These are phyloP conservation scores for Chelon labrosus DNA, from an alignment of 2,797 vertebrate species.

Conservation along the genomic window DNA sequence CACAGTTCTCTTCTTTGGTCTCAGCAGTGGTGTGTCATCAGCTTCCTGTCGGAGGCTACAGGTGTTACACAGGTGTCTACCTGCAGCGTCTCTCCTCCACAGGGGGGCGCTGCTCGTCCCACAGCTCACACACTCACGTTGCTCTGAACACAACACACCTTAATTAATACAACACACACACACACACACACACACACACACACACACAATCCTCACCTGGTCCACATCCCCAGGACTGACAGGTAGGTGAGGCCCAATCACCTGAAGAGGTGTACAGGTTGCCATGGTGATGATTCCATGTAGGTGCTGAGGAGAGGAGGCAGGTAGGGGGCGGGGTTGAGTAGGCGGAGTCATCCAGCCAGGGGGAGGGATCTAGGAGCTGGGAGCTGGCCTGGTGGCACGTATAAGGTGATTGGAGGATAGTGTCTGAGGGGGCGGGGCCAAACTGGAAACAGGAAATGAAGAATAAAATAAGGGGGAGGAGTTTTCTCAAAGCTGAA, in stretches of 20 bases:
- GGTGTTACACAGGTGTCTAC: conserved; percentile 52
- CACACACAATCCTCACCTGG: conserved; percentile 64
- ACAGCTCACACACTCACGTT: conserved; percentile 48
- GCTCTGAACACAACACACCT: conserved; percentile 27
- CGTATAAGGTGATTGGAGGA: conserved; percentile 28
- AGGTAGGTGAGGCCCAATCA: conserved; percentile 13
- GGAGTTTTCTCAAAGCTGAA: too few species aligned
- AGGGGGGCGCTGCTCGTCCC: conserved; percentile 40
- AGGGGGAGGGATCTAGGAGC: conserved; percentile 67
- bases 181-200: not conserved
- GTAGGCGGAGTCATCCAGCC: conserved; percentile 75
- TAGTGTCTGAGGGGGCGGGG: conserved; percentile 5
- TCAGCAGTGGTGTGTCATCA: conserved; percentile 46
- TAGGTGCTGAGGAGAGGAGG: conserved; percentile 55
- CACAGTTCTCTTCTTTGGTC: conserved; percentile 42
- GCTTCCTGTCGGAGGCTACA: conserved; percentile 33
- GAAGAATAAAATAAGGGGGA: too few species aligned
- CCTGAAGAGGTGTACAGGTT: not conserved
- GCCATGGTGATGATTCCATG: conserved; percentile 50
- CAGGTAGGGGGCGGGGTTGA: conserved; percentile 64
- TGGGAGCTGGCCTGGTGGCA: conserved; percentile 29
- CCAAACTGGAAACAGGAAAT: conserved; percentile 27
- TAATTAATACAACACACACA: not conserved
- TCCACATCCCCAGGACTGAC: not conserved
- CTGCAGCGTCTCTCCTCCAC: conserved; percentile 50